phyloP scores from a whole-genome alignment of 2,888 invertebrate species.

The Leptinotarsa peninsularis region DNA sequence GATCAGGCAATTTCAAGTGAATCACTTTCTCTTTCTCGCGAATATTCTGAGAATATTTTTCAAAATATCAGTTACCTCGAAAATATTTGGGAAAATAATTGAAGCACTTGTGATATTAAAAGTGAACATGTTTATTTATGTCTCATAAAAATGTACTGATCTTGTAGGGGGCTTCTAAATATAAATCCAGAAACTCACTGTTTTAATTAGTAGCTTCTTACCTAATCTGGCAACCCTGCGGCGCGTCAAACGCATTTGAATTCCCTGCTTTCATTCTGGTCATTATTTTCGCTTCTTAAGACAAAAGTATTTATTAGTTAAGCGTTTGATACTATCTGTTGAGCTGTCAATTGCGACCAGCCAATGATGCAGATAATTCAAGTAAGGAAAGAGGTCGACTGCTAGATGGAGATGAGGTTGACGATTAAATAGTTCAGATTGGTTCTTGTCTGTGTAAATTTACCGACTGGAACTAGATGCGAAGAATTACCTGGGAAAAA shows the following conservation, averaged over 20 bases:
- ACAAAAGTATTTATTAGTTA: constrained; percentile 49
- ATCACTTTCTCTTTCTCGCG: no score
- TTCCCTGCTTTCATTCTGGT: constrained; percentile 43
- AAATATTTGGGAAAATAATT: no score
- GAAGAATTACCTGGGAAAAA: no score
- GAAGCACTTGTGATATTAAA: no score
- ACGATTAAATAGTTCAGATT: constrained; percentile 6
- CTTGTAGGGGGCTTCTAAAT: no score
- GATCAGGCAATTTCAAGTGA: no score
- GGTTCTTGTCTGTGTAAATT: background rate
- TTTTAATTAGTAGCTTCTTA: background rate
- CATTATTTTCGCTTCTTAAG: constrained; percentile 49
- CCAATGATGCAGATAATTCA: constrained; percentile 44
- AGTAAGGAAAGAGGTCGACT: constrained; percentile 38
- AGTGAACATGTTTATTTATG: no score
- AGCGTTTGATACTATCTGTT: constrained; percentile 40
- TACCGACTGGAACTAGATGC: no score
- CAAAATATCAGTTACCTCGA: no score
- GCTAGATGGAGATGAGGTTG: constrained; percentile 14
- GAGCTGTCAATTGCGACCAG: constrained; percentile 40
- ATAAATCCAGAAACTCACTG: no score
- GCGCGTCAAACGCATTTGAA: constrained; percentile 40
- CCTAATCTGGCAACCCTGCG: background rate
- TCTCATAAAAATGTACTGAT: no score
- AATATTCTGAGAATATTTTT: no score